phyloP scores from a whole-genome alignment of 2,113 vertebrate species.

The Dipodomys stephensi region DNA sequence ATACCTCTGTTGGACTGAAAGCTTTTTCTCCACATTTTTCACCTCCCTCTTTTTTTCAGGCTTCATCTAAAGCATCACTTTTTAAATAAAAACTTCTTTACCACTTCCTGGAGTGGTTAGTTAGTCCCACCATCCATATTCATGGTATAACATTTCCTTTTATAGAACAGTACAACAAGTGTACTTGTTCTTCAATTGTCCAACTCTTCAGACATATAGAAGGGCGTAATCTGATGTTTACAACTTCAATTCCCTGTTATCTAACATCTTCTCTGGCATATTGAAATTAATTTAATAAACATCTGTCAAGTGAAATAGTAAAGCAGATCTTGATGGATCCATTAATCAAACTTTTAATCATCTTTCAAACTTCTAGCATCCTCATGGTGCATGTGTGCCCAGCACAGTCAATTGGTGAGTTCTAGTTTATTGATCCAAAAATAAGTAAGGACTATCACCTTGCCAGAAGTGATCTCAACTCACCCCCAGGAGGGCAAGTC shows the following conservation, averaged over 20 bases:
- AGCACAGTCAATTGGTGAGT: constrained; percentile 52
- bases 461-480: constrained; percentile 70
- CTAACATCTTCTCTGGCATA: not conserved
- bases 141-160: not conserved
- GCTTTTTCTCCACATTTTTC: not conserved
- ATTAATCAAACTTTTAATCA: not conserved
- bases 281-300: not conserved
- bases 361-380: constrained; percentile 40
- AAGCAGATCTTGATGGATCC: not conserved
- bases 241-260: not conserved
- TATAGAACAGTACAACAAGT: not conserved
- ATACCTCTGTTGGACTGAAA: not conserved
- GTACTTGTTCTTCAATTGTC: not conserved
- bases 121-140: not conserved
- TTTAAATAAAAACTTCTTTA: not conserved
- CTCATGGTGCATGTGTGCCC: constrained; percentile 28
- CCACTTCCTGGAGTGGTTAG: not conserved
- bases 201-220: not conserved
- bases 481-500: constrained; percentile 33
- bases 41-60: not conserved
- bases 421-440: constrained; percentile 75
- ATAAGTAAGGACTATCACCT: constrained; percentile 56
- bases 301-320: constrained; percentile 15
- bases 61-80: not conserved
- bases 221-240: not conserved